Evolutionary conservation across 2,888 invertebrate genomes (phyloP).

Genomic region (Eilema caniola): DNA sequence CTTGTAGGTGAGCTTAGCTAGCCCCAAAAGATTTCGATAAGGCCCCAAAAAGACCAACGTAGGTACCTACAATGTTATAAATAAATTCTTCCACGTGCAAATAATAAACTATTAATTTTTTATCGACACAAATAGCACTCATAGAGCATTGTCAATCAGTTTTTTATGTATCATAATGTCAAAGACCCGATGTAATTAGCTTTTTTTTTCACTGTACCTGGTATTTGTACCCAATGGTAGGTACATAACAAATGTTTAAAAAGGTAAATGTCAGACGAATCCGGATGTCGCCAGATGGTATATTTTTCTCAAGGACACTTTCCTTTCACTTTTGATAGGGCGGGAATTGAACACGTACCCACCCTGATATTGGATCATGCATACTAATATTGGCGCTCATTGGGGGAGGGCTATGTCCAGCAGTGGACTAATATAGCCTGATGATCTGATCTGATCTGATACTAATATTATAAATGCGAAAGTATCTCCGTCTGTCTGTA

Average conservation of each 20-base stretch:
- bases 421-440: too few species aligned
- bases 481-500: too few species aligned
- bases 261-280: conserved; percentile 25
- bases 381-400: too few species aligned
- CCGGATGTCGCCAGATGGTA: conserved; percentile 26
- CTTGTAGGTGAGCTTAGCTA: too few species aligned
- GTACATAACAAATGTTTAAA: conserved; percentile 21
- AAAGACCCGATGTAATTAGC: conserved; percentile 28
- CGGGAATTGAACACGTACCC: not conserved
- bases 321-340: conserved; percentile 15
- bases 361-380: not conserved
- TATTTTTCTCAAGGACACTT: conserved; percentile 13
- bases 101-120: conserved; percentile 6
- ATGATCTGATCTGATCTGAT: too few species aligned
- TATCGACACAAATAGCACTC: not conserved
- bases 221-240: not conserved
- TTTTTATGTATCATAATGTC: conserved; percentile 33
- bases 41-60: too few species aligned
- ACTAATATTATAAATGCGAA: too few species aligned
- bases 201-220: conserved; percentile 18
- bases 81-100: not conserved
- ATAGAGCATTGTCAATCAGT: conserved; percentile 8
- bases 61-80: not conserved
- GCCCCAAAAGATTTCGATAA: too few species aligned
- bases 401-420: too few species aligned